These are phyloP conservation scores for Monopterus albus DNA, from an alignment of 2,113 vertebrate species.

Conservation along the genomic window DNA sequence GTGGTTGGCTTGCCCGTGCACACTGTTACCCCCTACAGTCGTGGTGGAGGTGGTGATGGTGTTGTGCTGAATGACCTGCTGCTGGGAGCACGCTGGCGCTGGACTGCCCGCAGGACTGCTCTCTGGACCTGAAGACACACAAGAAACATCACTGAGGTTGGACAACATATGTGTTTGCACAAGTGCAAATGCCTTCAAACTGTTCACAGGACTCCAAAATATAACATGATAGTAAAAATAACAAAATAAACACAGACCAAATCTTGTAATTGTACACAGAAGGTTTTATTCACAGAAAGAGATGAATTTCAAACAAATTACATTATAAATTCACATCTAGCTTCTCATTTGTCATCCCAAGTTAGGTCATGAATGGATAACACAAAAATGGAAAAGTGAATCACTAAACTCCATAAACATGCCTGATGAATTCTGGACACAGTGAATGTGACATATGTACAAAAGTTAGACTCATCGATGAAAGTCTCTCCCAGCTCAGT, in stretches of 20 bases:
- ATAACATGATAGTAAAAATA: background rate
- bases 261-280: conserved; percentile 6
- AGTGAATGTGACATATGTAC: conserved; percentile 67
- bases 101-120: conserved; percentile 95
- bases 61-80: conserved; percentile 99
- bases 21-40: conserved; percentile 89
- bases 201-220: background rate
- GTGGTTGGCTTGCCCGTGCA: conserved; percentile 93
- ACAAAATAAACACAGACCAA: conserved; percentile 54
- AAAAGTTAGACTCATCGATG: conserved; percentile 69
- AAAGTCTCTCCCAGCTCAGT: conserved; percentile 60
- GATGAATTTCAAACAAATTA: conserved; percentile 33
- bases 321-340: conserved; percentile 17
- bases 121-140: conserved; percentile 90
- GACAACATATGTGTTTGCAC: background rate
- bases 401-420: conserved; percentile 63
- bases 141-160: conserved; percentile 47
- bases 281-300: conserved; percentile 55
- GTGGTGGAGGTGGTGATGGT: conserved; percentile 98
- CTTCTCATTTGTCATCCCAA: conserved; percentile 28
- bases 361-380: conserved; percentile 40
- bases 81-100: conserved; percentile 91
- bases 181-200: conserved; percentile 1
- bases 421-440: conserved; percentile 50
- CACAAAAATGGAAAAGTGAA: conserved; percentile 62